Conservation (phyloP, 2,888 invertebrate species). For the Lithodes maja region DNA sequence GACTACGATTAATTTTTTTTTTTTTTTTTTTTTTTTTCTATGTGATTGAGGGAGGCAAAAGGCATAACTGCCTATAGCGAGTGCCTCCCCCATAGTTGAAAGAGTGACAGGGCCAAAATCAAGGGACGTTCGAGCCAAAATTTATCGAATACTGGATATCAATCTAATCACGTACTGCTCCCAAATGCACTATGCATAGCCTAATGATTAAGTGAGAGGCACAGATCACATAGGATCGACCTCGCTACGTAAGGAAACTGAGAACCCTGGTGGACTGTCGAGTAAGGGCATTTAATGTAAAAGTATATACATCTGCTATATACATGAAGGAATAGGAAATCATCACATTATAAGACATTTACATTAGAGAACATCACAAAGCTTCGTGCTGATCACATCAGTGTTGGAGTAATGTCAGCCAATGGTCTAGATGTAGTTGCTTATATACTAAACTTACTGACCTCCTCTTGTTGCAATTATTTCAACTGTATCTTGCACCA, state of each 20-base stretch:
- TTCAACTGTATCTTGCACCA: too few relatives aligned
- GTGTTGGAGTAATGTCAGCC: slow-evolving; percentile 1
- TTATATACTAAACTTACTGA: not conserved
- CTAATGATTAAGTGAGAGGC: too few relatives aligned
- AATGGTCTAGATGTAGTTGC: not conserved
- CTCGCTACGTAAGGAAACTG: not conserved
- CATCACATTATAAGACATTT: slow-evolving; percentile 20
- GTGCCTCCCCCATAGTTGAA: too few relatives aligned
- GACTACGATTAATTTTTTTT: too few relatives aligned
- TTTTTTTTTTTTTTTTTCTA: too few relatives aligned
- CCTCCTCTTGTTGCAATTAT: not conserved
- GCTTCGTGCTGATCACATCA: slow-evolving; percentile 16
- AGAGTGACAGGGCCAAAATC: too few relatives aligned
- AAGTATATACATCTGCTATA: slow-evolving; percentile 20
- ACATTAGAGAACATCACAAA: slow-evolving; percentile 20
- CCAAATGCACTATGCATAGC: too few relatives aligned
- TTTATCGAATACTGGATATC: too few relatives aligned
- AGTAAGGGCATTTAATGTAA: slow-evolving; percentile 18
- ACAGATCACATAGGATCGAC: not conserved
- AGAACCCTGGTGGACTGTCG: slow-evolving; percentile 1
- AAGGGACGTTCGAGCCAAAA: too few relatives aligned
- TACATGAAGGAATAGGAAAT: slow-evolving; percentile 10
- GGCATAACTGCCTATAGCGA: too few relatives aligned
- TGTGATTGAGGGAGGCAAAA: too few relatives aligned
- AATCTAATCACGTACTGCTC: too few relatives aligned